Conservation (phyloP, 2,888 invertebrate genomes). For the Hyles lineata region DNA sequence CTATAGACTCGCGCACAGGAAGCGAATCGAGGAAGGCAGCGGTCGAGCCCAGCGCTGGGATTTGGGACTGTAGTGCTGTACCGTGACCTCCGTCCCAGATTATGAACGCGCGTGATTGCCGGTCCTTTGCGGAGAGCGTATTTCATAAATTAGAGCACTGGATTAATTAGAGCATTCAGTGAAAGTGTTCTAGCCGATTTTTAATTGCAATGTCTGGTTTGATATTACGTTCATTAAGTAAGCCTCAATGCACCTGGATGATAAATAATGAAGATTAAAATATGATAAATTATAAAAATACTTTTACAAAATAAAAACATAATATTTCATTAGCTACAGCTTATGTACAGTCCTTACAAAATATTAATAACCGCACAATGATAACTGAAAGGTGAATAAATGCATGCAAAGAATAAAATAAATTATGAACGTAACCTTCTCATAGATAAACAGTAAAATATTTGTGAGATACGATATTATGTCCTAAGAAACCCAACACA, state of each 20-base stretch:
- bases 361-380: too few relatives aligned
- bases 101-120: background rate
- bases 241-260: background rate
- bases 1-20: constrained; percentile 7
- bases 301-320: too few relatives aligned
- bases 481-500: too few relatives aligned
- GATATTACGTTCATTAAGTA: constrained; percentile 21
- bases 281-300: background rate
- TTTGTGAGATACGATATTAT: too few relatives aligned
- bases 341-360: too few relatives aligned
- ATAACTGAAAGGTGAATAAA: too few relatives aligned
- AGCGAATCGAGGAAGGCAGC: background rate
- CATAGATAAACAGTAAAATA: too few relatives aligned
- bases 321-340: too few relatives aligned
- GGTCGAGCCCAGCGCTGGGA: background rate
- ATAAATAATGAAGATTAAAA: background rate
- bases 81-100: background rate
- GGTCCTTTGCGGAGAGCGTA: constrained; percentile 9
- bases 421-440: too few relatives aligned
- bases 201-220: constrained; percentile 23
- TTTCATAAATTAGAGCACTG: constrained; percentile 20
- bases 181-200: constrained; percentile 26
- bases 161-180: constrained; percentile 25
- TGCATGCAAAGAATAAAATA: too few relatives aligned
- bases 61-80: background rate